Evolutionary conservation across 2,888 invertebrate species (phyloP), one percentile per base, ranked within the genome.

Genomic region (Teinopalpus imperialis): DNA sequence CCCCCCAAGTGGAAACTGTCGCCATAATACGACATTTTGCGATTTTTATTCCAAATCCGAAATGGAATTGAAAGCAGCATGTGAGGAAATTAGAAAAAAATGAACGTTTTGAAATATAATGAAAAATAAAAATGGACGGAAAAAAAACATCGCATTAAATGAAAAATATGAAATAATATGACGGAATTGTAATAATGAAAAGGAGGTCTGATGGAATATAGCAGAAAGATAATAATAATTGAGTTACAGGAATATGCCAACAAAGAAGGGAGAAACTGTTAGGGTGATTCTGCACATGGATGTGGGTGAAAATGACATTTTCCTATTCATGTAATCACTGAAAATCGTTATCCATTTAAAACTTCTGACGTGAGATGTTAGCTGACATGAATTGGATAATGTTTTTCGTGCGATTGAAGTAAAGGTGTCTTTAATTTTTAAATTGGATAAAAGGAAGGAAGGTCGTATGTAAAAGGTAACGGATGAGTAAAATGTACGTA

Each of bases 1-100:
- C 71, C 72, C 54, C 87, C 87, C 81, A 89, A 78, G 74, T 89
- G 89, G 78, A 85, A 89, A 81, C 89, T 89, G 89, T 79, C 75
- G 60, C 57, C 65, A 68, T 61, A 68, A 66, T 69, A 69, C 74
- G 74, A 70, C 67, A 45, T 59, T 53, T 57, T 57, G 62, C 63
- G 56, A 62, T 62, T 65, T 67, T 66, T 63, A 66, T 68, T 59
- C 63, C 67, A 66, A 63, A 73, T 78, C 76, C 80, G 13, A 64
- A 78, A 68, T 58, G 60, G 61, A 76, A 74, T 74, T 73, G 61
- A 80, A 82, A 81, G 87, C 87, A 87, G 87, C 87, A 82, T 88
- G 86, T 79, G 83, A 79, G 79, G 75, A 78, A 83, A 76, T 76
- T 66, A 81, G 59, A 81, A 75, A 66, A 69, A 69, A 74, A 78